These are phyloP conservation scores for Scaptomyza flava DNA, from an alignment of 2,888 invertebrate species.

Conservation along the genomic window DNA sequence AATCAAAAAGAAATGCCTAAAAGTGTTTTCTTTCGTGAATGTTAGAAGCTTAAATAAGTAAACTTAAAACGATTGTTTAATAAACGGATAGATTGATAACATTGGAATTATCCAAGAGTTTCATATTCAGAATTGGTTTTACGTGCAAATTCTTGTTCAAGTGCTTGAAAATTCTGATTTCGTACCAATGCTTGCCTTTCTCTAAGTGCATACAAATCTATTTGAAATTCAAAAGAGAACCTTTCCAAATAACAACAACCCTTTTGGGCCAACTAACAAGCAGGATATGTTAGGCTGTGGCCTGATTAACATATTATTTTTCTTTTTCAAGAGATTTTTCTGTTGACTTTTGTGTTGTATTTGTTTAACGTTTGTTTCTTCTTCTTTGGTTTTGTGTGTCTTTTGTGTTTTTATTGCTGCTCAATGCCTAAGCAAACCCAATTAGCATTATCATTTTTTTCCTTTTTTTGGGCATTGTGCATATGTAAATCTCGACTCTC, in stretches of 20 bases:
- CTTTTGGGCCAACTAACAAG: conserved; percentile 42
- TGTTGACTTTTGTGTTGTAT: conserved; percentile 41
- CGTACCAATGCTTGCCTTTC: not conserved
- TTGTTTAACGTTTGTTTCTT: conserved; percentile 17
- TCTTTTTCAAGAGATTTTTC: conserved; percentile 27
- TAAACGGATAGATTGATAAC: no score
- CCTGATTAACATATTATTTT: conserved; percentile 59
- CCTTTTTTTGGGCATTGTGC: conserved; percentile 31
- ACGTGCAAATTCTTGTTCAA: no score
- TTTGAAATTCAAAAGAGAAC: conserved; percentile 4
- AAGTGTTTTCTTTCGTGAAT: not conserved
- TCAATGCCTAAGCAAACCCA: conserved; percentile 59
- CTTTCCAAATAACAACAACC: conserved; percentile 22
- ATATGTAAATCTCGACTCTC: conserved; percentile 57
- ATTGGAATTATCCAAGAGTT: no score
- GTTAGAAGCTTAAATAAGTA: no score
- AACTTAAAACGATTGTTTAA: no score
- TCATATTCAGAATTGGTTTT: no score
- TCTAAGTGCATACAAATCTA: conserved; percentile 1
- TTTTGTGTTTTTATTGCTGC: conserved; percentile 23
- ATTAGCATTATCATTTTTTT: conserved; percentile 41
- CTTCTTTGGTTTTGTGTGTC: not conserved
- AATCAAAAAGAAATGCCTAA: not conserved
- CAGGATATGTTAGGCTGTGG: conserved; percentile 44
- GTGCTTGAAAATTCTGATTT: no score